Base-by-base conservation (phyloP, 1,140 invertebrate species). In the Ceratina australensis region DNA sequence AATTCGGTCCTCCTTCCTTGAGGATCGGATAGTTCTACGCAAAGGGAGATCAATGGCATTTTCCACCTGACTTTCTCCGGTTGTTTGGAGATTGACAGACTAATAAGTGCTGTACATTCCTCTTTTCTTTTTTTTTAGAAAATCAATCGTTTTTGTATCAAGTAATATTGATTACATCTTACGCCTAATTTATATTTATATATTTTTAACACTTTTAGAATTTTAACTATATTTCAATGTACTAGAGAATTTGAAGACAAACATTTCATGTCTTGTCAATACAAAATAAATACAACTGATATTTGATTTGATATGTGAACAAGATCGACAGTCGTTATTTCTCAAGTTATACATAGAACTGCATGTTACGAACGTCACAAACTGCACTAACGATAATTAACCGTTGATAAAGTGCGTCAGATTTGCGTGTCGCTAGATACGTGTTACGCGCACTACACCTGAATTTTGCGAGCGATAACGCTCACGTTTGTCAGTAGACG, bases 41-140 rank as follows among this genome's bases (percentile, higher is more conserved):
- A 59, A 81, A 79, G 81, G 80, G 15, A 83, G 28, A 82, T 26
- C 18, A 77, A 80, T 56, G 61, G 49, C 59, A 20, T 13, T 0
- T 64, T 50, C 64, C 65, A 76, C 47, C 15, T 33, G 24, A 15
- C 18, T 13, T 76, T 68, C 33, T 42, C 33, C n/a, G 52, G n/a
- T n/a, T 50, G 1, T 22, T 15, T 16, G 8, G 28, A 33, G 65
- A 57, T 57, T 65, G 0, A 0, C 52, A 20, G 4, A 28, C 28
- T 77, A 56, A 49, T 8, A 13, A 3, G 0, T 69, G 63, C 57
- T 69, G 50, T 18, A 83, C 65, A 83, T 54, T 47, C 20, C 47
- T 47, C 56, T 49, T 42, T n/a, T 33, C 0, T 33, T 49, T 42
- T n/a, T 33, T 0, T 33, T 20, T 3, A 1, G 7, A 18, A 20